A percentile compares a stretch with the other conserved stretches of the same genome.
These are phyloP conservation scores for Empidonax alnorum DNA, from an alignment of 2,113 vertebrate genomes.

Conservation along the genomic window DNA sequence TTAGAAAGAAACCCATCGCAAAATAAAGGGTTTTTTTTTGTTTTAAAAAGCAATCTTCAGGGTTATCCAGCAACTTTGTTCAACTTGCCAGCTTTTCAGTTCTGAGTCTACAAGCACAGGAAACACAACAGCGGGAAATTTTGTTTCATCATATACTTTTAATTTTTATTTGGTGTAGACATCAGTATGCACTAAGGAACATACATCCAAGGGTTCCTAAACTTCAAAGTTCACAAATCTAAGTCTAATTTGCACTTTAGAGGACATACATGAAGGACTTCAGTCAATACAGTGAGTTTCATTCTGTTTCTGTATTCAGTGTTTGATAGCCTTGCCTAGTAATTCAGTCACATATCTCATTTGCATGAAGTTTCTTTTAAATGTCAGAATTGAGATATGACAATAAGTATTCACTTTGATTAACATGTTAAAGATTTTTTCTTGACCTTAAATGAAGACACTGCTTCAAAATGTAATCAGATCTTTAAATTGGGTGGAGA, in stretches of 20 bases:
- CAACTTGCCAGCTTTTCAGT: background rate
- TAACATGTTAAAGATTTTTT: slow-evolving; percentile 69
- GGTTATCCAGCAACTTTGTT: slow-evolving; percentile 49
- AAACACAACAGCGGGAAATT: slow-evolving; percentile 1
- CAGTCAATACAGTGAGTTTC: slow-evolving; percentile 65
- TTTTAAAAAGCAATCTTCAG: slow-evolving; percentile 41
- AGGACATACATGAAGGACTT: slow-evolving; percentile 72
- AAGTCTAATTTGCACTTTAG: slow-evolving; percentile 79
- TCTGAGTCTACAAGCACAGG: slow-evolving; percentile 5
- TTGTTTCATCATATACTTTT: slow-evolving; percentile 42
- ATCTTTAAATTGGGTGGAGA: slow-evolving; percentile 45
- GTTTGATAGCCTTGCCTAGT: slow-evolving; percentile 70
- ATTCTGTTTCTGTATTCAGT: slow-evolving; percentile 68
- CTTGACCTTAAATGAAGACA: slow-evolving; percentile 75
- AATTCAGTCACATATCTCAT: slow-evolving; percentile 76
- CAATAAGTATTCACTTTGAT: slow-evolving; percentile 78
- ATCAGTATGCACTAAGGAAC: slow-evolving; percentile 60
- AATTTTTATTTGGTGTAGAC: slow-evolving; percentile 54
- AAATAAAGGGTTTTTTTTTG: background rate
- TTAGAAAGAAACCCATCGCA: slow-evolving; percentile 26
- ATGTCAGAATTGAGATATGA: slow-evolving; percentile 78
- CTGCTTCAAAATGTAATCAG: slow-evolving; percentile 54
- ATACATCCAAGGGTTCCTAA: slow-evolving; percentile 46
- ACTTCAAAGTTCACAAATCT: slow-evolving; percentile 74
- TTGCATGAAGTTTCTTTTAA: slow-evolving; percentile 79